A percentile compares a stretch with the other conserved stretches of the same genome.
These are phyloP conservation scores for Zygothrica quintamaculata DNA, from an alignment of 2,888 invertebrate species.

Conservation along the genomic window DNA sequence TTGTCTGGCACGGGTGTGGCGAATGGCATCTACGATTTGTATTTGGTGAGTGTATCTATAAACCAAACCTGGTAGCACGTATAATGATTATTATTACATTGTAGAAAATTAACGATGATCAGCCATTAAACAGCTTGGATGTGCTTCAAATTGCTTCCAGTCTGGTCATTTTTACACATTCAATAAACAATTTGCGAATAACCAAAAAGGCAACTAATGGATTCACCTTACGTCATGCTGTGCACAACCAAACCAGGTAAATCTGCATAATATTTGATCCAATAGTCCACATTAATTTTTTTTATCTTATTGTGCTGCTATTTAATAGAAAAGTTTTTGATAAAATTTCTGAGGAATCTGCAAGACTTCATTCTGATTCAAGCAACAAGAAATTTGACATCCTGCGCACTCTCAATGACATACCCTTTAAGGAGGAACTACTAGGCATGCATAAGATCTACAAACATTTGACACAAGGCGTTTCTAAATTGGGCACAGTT, in stretches of 20 bases:
- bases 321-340: slow-evolving; percentile 42
- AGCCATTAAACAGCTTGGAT: slow-evolving; percentile 64
- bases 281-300: background rate
- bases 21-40: slow-evolving; percentile 71
- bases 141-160: slow-evolving; percentile 74
- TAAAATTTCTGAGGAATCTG: slow-evolving; percentile 50
- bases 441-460: slow-evolving; percentile 44
- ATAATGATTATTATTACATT: background rate
- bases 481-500: slow-evolving; percentile 29
- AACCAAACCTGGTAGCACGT: background rate
- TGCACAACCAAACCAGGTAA: slow-evolving; percentile 69
- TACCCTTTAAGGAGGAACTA: slow-evolving; percentile 71
- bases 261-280: background rate
- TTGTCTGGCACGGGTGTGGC: slow-evolving; percentile 76
- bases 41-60: slow-evolving; percentile 45
- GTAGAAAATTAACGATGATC: slow-evolving; percentile 70
- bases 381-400: slow-evolving; percentile 65
- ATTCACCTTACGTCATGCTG: slow-evolving; percentile 58
- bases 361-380: slow-evolving; percentile 30
- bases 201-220: slow-evolving; percentile 66
- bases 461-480: slow-evolving; percentile 49
- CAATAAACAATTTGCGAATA: slow-evolving; percentile 76
- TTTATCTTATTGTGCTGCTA: too few species aligned
- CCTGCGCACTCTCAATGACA: slow-evolving; percentile 80
- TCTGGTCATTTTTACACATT: slow-evolving; percentile 78